Evolutionary conservation across 1,140 invertebrate genomes (phyloP), one percentile per base, ranked within the genome.

Genomic region (Adelges cooleyi): DNA sequence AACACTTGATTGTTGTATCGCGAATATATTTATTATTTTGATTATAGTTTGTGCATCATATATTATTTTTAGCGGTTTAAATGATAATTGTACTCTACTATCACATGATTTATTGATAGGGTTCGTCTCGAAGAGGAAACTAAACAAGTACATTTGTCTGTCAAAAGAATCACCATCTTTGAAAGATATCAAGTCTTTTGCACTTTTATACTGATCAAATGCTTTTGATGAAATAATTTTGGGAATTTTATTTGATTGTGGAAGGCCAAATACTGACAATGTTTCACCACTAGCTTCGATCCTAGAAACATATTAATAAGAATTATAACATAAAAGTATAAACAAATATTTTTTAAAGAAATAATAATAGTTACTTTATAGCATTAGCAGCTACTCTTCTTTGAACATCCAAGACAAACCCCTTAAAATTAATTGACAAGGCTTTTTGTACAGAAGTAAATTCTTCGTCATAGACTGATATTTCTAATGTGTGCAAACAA

Each of bases 21-120:
- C 87, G 70, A 98, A 92, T 11, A 92, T 81, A 50, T 86, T 83
- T 0, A 86, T 78, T 6, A 95, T 74, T 69, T 87, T 83, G 68
- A 92, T 86, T 33, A 97, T 84, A 0, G 92, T 95, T 74, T 85
- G 82, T 23, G 89, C 90, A 78, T 95, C 90, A 74, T 93, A 98
- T 13, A 90, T 75, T 48, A 95, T 84, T 75, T 90, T 84, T 44
- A 98, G 73, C 0, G 92, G 89, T 70, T 83, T 80, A 4, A 89
- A 83, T 25, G 78, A 78, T 5, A 95, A 77, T 65, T 83, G 80
- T 0, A 96, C 76, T 40, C 88, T 80, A 72, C 93, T 87, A 71
- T 92, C 89, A 72, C 87, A 92, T 8, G 72, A 69, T 70, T 82
- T 82, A 78, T 94, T 87, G 25, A 94, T 69, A 1, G 93, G 93